These are phyloP conservation scores for Dipus sagitta DNA, from an alignment of 2,797 vertebrate genomes.

Conservation along the genomic window DNA sequence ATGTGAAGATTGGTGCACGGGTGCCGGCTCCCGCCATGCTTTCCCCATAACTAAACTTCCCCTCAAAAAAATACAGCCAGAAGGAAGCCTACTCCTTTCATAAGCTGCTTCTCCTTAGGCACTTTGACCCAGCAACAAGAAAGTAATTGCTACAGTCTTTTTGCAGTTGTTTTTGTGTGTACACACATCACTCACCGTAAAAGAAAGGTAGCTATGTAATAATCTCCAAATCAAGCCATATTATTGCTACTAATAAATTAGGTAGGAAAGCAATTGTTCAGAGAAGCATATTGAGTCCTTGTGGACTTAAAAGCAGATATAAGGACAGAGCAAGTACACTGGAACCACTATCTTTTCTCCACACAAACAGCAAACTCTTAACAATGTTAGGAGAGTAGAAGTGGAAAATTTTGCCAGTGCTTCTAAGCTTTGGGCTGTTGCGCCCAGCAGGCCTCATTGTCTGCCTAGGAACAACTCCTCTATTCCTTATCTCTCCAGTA, in stretches of 20 bases:
- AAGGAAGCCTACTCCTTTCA: too few species aligned
- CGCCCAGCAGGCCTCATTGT: background rate
- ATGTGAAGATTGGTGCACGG: too few species aligned
- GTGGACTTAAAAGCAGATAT: background rate
- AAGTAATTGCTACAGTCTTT: background rate
- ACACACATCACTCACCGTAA: background rate
- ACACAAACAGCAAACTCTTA: background rate
- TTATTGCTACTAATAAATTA: slow-evolving; percentile 33
- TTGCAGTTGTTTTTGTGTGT: background rate
- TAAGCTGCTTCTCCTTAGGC: too few species aligned
- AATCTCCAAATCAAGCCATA: background rate
- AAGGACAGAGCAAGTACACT: background rate
- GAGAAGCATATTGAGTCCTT: background rate
- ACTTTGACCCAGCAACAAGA: too few species aligned
- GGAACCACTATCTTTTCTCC: background rate
- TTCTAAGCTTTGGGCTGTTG: background rate
- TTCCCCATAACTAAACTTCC: too few species aligned
- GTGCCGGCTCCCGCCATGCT: too few species aligned
- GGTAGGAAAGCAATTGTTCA: background rate
- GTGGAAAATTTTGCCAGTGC: background rate
- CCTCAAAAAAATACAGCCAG: too few species aligned
- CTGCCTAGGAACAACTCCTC: background rate
- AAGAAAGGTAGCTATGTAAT: background rate
- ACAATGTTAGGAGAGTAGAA: background rate
- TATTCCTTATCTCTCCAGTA: background rate